These are phyloP conservation scores for Pegea sp. DNA, from an alignment of 23 tunicate genomes.

Conservation along the genomic window DNA sequence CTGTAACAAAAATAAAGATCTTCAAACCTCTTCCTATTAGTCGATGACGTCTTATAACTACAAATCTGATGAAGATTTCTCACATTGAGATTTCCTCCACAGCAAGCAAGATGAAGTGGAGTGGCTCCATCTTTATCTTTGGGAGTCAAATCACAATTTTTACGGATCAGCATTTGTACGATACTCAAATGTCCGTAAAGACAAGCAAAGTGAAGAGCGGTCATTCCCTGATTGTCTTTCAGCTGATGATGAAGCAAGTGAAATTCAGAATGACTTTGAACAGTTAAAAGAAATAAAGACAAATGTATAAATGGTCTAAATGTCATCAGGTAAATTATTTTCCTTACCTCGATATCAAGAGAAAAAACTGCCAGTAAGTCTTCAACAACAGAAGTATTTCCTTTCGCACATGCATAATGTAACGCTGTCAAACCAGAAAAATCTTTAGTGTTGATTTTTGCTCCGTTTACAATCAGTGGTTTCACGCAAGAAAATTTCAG, in stretches of 20 bases:
- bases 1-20: not conserved
- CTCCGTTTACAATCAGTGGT: not conserved
- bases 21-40: too few relatives aligned
- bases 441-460: not conserved
- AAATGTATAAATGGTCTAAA: not conserved
- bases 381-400: not conserved
- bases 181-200: not conserved
- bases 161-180: not conserved
- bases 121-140: not conserved
- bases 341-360: not conserved
- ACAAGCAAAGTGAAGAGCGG: not conserved
- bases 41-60: too few relatives aligned
- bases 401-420: not conserved
- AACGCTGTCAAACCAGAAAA: not conserved
- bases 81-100: not conserved
- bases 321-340: too few relatives aligned
- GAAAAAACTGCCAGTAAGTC: not conserved
- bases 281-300: not conserved
- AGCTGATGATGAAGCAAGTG: too few relatives aligned
- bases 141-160: not conserved
- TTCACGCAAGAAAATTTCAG: too few relatives aligned
- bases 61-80: too few relatives aligned
- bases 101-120: not conserved
- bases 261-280: not conserved
- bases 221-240: conserved; percentile 1